Evolutionary conservation across 2,888 invertebrate species (phyloP).

Genomic region (Allygus modestus): DNA sequence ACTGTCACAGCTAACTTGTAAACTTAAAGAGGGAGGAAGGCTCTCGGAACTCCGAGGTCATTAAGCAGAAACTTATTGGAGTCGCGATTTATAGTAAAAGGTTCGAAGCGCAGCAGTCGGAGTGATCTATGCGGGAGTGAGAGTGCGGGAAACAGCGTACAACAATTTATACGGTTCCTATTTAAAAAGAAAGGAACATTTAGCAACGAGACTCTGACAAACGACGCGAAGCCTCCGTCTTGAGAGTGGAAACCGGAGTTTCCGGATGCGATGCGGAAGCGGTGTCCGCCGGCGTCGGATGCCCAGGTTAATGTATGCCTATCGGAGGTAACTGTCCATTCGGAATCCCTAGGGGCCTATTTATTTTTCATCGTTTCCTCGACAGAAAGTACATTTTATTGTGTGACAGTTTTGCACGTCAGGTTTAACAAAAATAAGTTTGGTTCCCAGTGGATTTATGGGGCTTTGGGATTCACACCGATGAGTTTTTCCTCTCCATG

Average conservation of each 20-base stretch:
- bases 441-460: too few species aligned
- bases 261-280: conserved; percentile 56
- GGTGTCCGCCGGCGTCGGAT: conserved; percentile 49
- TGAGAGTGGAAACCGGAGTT: conserved; percentile 59
- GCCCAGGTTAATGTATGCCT: conserved; percentile 64
- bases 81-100: conserved; percentile 55
- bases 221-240: conserved; percentile 40
- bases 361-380: conserved; percentile 48
- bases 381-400: neutral
- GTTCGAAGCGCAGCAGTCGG: conserved; percentile 26
- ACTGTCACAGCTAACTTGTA: neutral
- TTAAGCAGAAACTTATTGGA: conserved; percentile 53
- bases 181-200: conserved; percentile 62
- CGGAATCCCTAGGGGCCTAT: conserved; percentile 16
- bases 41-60: conserved; percentile 38
- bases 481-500: too few species aligned
- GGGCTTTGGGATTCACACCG: too few species aligned
- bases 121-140: conserved; percentile 26
- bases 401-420: neutral
- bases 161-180: conserved; percentile 64
- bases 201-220: conserved; percentile 49
- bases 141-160: conserved; percentile 54
- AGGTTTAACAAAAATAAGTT: neutral
- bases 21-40: neutral
- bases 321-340: conserved; percentile 58